Evolutionary conservation across 2,113 vertebrate species (phyloP).

Genomic region (Centrocercus urophasianus): DNA sequence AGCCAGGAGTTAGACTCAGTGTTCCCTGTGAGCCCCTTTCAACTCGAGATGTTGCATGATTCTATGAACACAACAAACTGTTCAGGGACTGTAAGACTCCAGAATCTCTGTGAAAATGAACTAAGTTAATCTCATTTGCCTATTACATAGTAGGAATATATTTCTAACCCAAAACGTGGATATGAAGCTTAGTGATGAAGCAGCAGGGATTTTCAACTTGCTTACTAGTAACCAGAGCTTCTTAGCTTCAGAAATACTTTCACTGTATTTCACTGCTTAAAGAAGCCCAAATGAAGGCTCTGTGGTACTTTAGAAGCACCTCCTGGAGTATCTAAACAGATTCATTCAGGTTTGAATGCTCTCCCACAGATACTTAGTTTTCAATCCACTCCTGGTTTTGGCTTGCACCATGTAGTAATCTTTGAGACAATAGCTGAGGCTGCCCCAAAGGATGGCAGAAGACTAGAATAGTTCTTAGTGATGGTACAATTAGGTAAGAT

Average conservation of each 20-base stretch:
- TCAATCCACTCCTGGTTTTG: neutral
- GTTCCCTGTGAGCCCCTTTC: neutral
- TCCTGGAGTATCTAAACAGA: neutral
- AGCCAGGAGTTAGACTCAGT: neutral
- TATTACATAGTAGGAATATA: neutral
- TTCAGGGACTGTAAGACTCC: neutral
- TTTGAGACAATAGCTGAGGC: accelerated
- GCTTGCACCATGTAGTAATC: neutral
- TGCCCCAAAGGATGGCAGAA: neutral
- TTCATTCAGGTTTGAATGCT: neutral
- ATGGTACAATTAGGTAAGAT: neutral
- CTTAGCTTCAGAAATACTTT: neutral
- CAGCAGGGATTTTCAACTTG: neutral
- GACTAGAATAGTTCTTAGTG: neutral
- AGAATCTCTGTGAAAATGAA: neutral
- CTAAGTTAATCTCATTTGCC: neutral
- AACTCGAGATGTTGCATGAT: neutral
- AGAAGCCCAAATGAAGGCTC: neutral
- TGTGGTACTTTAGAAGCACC: neutral
- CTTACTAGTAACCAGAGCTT: neutral
- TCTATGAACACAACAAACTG: neutral
- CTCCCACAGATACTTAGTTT: neutral
- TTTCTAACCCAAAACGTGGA: neutral
- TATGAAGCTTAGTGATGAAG: neutral
- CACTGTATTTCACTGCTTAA: neutral